A percentile compares a stretch with the other conserved stretches of the same genome.
Conservation (phyloP, 2,888 invertebrate genomes). For the Meteorus colon region DNA sequence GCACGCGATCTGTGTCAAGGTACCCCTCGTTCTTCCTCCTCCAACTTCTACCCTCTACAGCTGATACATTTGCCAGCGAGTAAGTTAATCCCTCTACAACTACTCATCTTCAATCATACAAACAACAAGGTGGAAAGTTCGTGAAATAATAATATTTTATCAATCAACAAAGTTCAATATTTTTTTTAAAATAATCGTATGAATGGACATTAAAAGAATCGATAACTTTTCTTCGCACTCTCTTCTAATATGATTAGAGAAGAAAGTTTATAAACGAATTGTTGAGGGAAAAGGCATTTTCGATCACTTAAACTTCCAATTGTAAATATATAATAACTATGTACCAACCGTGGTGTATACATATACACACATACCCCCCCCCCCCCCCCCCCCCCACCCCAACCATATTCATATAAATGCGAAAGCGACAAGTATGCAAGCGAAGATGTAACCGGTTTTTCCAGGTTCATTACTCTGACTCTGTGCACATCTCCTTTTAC, state of each 20-base stretch:
- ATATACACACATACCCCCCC: no score
- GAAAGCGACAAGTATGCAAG: conserved; percentile 55
- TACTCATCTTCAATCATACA: background rate
- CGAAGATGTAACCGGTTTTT: conserved; percentile 71
- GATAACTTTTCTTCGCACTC: no score
- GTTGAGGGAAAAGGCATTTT: background rate
- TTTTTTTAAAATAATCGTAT: no score
- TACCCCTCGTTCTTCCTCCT: conserved; percentile 26
- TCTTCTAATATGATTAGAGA: background rate
- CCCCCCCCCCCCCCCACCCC: no score
- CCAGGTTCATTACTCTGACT: conserved; percentile 71
- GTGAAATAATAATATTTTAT: background rate
- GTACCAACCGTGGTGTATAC: conserved; percentile 57
- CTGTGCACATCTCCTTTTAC: conserved; percentile 69
- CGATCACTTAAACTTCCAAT: conserved; percentile 19
- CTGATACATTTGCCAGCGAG: background rate
- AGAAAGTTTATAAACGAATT: background rate
- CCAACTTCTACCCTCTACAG: conserved; percentile 22
- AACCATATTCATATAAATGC: conserved; percentile 32
- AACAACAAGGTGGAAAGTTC: background rate
- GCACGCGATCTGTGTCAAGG: conserved; percentile 52
- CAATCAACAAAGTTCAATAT: background rate
- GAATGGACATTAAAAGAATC: no score
- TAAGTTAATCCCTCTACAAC: background rate
- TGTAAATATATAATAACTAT: conserved; percentile 26